Percentiles rank a stretch among this genome's conserved stretches.
These are phyloP conservation scores for Sialia sialis DNA, from an alignment of 2,113 vertebrate species.

Conservation along the genomic window DNA sequence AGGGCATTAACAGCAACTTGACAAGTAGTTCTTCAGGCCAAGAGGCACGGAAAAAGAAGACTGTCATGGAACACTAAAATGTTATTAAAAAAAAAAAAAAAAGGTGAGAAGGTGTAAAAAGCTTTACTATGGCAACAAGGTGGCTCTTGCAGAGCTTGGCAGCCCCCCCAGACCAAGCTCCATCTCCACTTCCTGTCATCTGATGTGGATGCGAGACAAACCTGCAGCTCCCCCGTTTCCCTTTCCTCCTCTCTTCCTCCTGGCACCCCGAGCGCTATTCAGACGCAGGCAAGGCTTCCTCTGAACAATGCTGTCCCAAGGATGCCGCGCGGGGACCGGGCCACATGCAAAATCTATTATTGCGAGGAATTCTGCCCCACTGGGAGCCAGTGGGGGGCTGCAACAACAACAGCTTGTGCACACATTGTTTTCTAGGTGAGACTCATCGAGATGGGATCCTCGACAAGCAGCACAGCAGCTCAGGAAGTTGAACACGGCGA, in stretches of 20 bases:
- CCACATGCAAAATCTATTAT: slow-evolving; percentile 86
- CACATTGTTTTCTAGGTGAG: slow-evolving; percentile 67
- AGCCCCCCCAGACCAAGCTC: slow-evolving; percentile 47
- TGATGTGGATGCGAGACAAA: slow-evolving; percentile 72
- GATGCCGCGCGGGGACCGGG: slow-evolving; percentile 60
- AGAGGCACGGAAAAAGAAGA: background rate
- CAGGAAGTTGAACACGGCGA: background rate
- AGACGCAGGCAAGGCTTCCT: slow-evolving; percentile 75
- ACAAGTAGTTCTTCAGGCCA: background rate
- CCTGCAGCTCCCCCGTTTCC: slow-evolving; percentile 73
- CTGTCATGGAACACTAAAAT: background rate
- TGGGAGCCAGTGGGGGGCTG: slow-evolving; percentile 68
- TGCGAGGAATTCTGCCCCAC: slow-evolving; percentile 72
- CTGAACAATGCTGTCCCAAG: slow-evolving; percentile 81
- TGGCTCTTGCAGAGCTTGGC: slow-evolving; percentile 4
- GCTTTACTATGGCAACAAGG: background rate
- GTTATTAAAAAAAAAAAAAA: background rate
- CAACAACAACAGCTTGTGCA: slow-evolving; percentile 44
- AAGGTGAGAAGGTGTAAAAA: background rate
- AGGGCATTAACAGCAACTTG: background rate
- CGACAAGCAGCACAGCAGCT: slow-evolving; percentile 16
- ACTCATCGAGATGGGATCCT: slow-evolving; percentile 49
- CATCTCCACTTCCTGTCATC: slow-evolving; percentile 76
- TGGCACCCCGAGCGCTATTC: slow-evolving; percentile 75
- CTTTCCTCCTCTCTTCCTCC: slow-evolving; percentile 81